Base-by-base conservation (phyloP, 2,113 vertebrate species). In the Odontesthes bonariensis region DNA sequence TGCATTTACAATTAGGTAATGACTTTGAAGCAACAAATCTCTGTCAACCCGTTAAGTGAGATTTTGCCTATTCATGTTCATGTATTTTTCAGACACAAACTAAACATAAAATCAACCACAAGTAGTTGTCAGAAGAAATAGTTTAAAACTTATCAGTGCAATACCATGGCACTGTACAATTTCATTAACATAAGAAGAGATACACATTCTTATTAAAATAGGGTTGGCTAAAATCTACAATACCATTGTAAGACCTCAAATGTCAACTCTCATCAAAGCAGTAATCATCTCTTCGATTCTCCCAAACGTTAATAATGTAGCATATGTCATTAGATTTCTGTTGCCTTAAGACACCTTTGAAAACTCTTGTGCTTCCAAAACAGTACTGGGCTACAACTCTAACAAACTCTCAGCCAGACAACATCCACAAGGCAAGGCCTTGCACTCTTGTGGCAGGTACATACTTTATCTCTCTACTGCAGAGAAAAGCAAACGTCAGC, bases 1-100 rank as follows among this genome's bases (percentile, higher is more conserved):
- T n/a, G 5, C 17, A 49, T 46, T 16, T 17, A 7, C 35, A 38
- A 44, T 49, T 49, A 49, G 14, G 8, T 7, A 10, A 4, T 55
- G 49, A 10, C 32, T 38, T 47, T 64, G 33, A 9, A 20, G 14
- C 14, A 52, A 42, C 27, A 58, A 42, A 19, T 44, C 16, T 3
- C 68, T 22, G 9, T 27, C 27, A 27, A 27, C 27, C 27, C 27
- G 27, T 27, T 27, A 27, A 1, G 27, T 35, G 27, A 12, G 32
- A 13, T 52, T 27, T 8, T 10, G 23, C 53, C 31, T 51, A 6
- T 54, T 42, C 17, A 68, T 23, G 49, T 72, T 32, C 4, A 71
- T 54, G 57, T 33, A 35, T 19, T 69, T 3, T 51, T 23, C 54
- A 71, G 20, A 32, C n/a, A 64, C 49, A 56, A 51, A 51, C 40